Conservation (phyloP, 2,888 invertebrate species). For the Nemapogon koenigi region DNA sequence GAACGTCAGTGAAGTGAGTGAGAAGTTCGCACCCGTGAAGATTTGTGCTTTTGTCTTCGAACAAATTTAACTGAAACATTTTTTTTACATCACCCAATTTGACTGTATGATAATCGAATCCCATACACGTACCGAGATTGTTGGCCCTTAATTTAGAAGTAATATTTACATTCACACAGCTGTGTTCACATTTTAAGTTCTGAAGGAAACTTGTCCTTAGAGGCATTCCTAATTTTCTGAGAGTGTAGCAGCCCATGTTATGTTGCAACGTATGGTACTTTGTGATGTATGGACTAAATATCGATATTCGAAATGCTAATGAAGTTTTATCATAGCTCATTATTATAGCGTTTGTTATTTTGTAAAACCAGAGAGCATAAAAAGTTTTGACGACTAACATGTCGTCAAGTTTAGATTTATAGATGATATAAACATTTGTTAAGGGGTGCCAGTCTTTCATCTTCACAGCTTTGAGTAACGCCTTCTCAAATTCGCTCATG, state of each 20-base stretch:
- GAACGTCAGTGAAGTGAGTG: conserved; percentile 28
- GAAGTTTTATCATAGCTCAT: conserved; percentile 23
- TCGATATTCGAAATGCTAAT: conserved; percentile 21
- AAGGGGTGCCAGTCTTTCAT: conserved; percentile 39
- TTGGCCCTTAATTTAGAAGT: conserved; percentile 27
- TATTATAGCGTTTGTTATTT: conserved; percentile 30
- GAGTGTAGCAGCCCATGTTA: conserved; percentile 35
- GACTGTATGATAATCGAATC: conserved; percentile 25
- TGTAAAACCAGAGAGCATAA: conserved; percentile 39
- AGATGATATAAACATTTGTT: conserved; percentile 33
- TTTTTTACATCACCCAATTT: conserved; percentile 19
- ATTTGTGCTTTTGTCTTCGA: conserved; percentile 36
- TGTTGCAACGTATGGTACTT: conserved; percentile 25
- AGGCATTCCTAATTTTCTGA: conserved; percentile 29
- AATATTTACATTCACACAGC: conserved; percentile 33
- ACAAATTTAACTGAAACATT: conserved; percentile 22
- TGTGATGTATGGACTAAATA: conserved; percentile 33
- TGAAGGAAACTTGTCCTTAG: conserved; percentile 26
- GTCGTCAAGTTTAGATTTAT: conserved; percentile 21
- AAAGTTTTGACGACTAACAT: conserved; percentile 30
- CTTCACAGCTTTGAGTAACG: conserved; percentile 24
- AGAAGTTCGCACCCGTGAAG: conserved; percentile 33
- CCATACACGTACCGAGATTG: conserved; percentile 40
- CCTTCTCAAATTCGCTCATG: conserved; percentile 30
- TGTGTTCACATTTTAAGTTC: conserved; percentile 31